Conservation (phyloP, 2,888 invertebrate genomes). For the Ernsta delagoae region DNA sequence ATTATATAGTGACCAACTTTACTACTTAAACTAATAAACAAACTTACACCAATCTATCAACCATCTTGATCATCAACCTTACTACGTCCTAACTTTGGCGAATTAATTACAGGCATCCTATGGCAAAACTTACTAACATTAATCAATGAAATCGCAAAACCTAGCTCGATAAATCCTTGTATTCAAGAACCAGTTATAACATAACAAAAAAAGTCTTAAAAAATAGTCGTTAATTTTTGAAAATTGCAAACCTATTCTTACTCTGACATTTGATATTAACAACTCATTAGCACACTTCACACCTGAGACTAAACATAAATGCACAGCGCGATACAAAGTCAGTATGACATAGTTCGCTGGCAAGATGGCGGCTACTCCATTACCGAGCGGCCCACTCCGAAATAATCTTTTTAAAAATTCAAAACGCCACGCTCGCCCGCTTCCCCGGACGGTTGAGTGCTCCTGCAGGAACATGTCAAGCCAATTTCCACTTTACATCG, state of each 20-base stretch:
- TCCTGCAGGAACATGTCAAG: slow-evolving; percentile 46
- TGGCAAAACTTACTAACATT: background rate
- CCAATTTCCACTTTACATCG: slow-evolving; percentile 45
- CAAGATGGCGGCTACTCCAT: slow-evolving; percentile 56
- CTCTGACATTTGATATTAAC: slow-evolving; percentile 32
- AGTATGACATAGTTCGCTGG: slow-evolving; percentile 55
- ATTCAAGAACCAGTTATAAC: no score
- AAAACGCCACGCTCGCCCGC: slow-evolving; percentile 54
- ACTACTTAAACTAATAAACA: no score
- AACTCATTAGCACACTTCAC: slow-evolving; percentile 32
- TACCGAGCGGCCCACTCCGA: slow-evolving; percentile 60
- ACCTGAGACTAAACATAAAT: slow-evolving; percentile 33
- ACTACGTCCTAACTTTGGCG: no score
- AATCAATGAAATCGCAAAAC: background rate
- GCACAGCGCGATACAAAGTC: slow-evolving; percentile 38
- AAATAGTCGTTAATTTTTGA: no score
- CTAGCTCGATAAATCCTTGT: no score
- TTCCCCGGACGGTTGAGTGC: slow-evolving; percentile 33
- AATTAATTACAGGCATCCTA: background rate
- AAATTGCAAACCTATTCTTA: no score
- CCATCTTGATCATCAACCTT: no score
- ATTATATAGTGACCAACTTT: no score
- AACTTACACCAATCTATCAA: no score
- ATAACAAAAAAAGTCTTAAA: no score
- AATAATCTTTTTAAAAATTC: slow-evolving; percentile 81